phyloP scores from a whole-genome alignment of 2,113 vertebrate genomes.

The Callocephalon fimbriatum region DNA sequence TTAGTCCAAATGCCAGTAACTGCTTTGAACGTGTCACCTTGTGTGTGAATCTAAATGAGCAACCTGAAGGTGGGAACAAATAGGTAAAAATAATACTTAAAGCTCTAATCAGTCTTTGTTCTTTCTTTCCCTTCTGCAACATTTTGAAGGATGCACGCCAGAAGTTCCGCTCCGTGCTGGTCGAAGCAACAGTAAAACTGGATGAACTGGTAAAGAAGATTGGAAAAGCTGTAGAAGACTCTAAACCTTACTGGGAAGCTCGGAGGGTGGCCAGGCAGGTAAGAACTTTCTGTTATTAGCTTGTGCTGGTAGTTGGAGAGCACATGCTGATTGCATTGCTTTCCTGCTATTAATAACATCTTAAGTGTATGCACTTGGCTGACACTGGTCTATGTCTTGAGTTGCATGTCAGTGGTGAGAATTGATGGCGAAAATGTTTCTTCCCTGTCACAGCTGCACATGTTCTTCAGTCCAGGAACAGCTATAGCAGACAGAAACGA shows the following conservation, averaged over 20 bases:
- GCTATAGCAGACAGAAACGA: not conserved
- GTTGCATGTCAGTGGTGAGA: not conserved
- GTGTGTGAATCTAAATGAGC: not conserved
- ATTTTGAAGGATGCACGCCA: constrained; percentile 88
- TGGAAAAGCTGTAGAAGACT: constrained; percentile 94
- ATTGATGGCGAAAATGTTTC: not conserved
- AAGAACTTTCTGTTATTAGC: constrained; percentile 35
- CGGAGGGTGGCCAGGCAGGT: constrained; percentile 92
- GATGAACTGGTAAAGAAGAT: constrained; percentile 96
- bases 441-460: not conserved
- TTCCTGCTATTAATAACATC: not conserved
- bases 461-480: not conserved
- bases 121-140: not conserved
- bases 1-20: not conserved
- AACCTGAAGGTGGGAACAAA: not conserved
- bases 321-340: not conserved
- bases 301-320: not conserved
- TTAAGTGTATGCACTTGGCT: not conserved
- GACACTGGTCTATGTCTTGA: not conserved
- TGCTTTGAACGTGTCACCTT: not conserved
- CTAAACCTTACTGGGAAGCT: constrained; percentile 98
- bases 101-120: not conserved
- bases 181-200: constrained; percentile 92
- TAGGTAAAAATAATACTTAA: not conserved
- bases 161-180: constrained; percentile 92